Conservation (phyloP, 1,140 invertebrate genomes). For the Dryas iulia region DNA sequence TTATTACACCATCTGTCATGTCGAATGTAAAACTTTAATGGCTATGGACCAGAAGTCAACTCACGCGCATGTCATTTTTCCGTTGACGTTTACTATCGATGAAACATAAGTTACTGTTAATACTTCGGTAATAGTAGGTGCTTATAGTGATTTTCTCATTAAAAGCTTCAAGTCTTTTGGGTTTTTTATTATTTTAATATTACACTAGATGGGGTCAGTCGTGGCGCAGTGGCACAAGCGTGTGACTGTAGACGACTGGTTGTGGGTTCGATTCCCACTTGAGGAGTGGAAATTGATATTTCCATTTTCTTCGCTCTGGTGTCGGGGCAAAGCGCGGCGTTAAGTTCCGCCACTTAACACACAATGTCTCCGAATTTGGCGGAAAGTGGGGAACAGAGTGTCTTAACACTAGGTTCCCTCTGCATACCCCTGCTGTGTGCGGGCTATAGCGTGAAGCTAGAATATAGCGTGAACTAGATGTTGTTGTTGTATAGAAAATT, state of each 20-base stretch:
- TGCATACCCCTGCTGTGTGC: background rate
- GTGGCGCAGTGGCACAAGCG: no score
- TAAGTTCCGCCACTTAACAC: no score
- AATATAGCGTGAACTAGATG: no score
- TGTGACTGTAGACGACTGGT: no score
- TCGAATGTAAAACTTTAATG: constrained; percentile 64
- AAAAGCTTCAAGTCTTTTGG: constrained; percentile 39
- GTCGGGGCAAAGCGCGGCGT: no score
- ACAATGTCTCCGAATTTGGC: no score
- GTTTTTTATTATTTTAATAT: constrained; percentile 33
- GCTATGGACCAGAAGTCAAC: constrained; percentile 48
- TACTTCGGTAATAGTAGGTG: constrained; percentile 40
- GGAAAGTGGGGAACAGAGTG: no score
- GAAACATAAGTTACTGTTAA: constrained; percentile 62
- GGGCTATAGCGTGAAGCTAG: background rate
- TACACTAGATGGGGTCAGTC: no score
- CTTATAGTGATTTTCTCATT: constrained; percentile 53
- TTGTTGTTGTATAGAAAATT: no score
- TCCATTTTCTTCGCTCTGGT: no score
- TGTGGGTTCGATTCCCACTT: no score
- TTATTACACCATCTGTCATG: constrained; percentile 75
- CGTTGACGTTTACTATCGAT: constrained; percentile 69
- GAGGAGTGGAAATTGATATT: no score
- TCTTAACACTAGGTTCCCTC: background rate
- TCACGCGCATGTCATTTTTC: constrained; percentile 48